Percentiles rank a stretch among this genome's conserved stretches.
phyloP scores from a whole-genome alignment of 2,113 vertebrate genomes.

The Elgaria multicarinata region DNA sequence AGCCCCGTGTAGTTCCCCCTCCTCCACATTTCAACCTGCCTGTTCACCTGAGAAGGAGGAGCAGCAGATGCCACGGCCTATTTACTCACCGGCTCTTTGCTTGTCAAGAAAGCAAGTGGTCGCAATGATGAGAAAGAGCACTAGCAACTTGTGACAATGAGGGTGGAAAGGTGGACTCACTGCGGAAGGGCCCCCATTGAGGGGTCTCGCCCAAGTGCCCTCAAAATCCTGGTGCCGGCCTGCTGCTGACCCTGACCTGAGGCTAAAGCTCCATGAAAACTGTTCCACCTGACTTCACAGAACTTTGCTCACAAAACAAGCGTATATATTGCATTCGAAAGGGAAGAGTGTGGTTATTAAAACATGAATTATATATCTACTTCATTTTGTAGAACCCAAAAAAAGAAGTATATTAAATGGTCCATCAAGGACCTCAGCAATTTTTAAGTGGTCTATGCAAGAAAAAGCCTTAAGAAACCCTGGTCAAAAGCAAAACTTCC shows the following conservation, averaged over 20 bases:
- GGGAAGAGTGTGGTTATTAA: not conserved
- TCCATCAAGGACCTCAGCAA: not conserved
- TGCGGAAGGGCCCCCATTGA: no score
- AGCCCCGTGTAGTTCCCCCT: no score
- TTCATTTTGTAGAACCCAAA: not conserved
- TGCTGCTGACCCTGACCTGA: not conserved
- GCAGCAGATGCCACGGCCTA: no score
- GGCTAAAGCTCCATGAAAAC: not conserved
- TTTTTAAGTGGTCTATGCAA: not conserved
- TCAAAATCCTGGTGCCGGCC: no score
- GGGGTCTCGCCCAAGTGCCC: no score
- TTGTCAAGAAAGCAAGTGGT: no score
- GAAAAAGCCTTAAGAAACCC: not conserved
- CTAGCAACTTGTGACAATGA: no score
- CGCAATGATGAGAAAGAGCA: no score
- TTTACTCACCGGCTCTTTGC: no score
- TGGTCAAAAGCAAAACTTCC: constrained; percentile 37
- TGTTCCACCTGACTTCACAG: not conserved
- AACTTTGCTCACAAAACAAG: not conserved
- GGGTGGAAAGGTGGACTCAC: no score
- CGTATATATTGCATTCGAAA: not conserved
- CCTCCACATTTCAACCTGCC: no score
- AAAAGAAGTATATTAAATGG: not conserved
- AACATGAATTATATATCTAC: not conserved
- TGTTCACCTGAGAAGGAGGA: no score